These are phyloP conservation scores for Apteryx mantelli DNA, from an alignment of 2,113 vertebrate species.

Conservation along the genomic window DNA sequence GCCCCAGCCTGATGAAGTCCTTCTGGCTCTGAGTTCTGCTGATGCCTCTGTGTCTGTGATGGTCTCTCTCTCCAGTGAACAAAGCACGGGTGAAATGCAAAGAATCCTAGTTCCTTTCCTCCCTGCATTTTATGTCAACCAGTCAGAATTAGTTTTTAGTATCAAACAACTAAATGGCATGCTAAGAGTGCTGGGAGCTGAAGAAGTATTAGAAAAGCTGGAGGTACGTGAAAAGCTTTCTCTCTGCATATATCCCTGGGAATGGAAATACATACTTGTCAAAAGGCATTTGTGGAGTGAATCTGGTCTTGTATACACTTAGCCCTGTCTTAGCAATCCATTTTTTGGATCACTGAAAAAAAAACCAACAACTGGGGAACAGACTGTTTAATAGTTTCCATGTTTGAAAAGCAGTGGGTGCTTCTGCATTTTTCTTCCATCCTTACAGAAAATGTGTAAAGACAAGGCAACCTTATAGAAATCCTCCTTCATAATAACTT, in stretches of 20 bases:
- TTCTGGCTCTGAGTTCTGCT: slow-evolving; percentile 42
- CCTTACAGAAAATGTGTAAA: no score
- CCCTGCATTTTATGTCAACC: slow-evolving; percentile 71
- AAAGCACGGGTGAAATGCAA: background rate
- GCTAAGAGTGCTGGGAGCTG: slow-evolving; percentile 57
- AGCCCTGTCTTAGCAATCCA: background rate
- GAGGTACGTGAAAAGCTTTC: slow-evolving; percentile 28
- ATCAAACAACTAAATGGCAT: background rate
- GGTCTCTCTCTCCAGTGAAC: slow-evolving; percentile 44
- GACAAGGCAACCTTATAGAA: background rate
- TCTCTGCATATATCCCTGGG: background rate
- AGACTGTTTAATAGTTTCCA: background rate
- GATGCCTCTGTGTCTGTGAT: slow-evolving; percentile 44
- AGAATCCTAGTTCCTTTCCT: slow-evolving; percentile 64
- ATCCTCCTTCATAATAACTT: background rate
- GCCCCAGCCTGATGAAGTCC: slow-evolving; percentile 27
- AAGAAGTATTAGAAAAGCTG: slow-evolving; percentile 59
- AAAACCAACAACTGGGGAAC: background rate
- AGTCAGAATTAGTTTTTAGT: slow-evolving; percentile 62
- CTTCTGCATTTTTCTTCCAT: no score
- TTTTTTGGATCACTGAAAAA: background rate
- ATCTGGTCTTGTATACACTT: background rate
- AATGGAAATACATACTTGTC: no score
- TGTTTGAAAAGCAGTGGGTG: background rate
- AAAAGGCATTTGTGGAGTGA: background rate